Base-by-base conservation (phyloP, 2,113 vertebrate species). In the Chamaetylas fuelleborni region DNA sequence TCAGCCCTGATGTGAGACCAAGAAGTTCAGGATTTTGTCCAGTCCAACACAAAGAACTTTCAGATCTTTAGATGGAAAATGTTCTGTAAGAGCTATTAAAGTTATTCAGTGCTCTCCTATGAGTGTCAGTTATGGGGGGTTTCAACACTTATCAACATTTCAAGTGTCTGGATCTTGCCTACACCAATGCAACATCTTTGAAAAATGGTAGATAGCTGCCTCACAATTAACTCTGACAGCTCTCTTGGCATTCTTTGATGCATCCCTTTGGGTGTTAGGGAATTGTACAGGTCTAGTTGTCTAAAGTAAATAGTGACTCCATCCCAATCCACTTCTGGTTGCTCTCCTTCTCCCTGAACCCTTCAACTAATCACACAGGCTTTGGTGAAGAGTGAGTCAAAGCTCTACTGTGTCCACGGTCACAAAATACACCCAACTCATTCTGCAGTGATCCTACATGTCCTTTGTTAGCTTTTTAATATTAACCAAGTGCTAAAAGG, bases 111-210 rank as follows among this genome's bases (percentile, higher is more conserved):
- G 7, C 2, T 81, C 8, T 53, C 13, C 43, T 77, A 54, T 7
- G 23, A 76, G 77, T 40, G 24, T 3, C 12, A 62, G 0, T 50
- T 48, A 48, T 2, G 6, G 19, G 2, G 47, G 3, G 16, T 76
- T 77, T 90, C 47, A 69, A 43, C 3, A 28, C 5, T 43, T 69
- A 36, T 1, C 18, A 48, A 45, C 16, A 26, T 17, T 77, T 60
- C 22, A 56, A 25, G 31, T 56, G 14, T 50, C 29, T 70, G 66
- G 20, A 36, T 40, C 17, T 60, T 20, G 5, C 48, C 25, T 19
- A 16, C 47, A 48, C 47, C 47, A 48, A 25, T 12, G 7, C 19
- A 70, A 25, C 9, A 60, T 8, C 8, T 74, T 47, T 56, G 15
- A 36, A 92, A 82, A 19, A 70, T 8, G 13, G 5, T 25, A 48